These are phyloP conservation scores for Drosophila parvula DNA, from an alignment of 1,140 invertebrate species.

Conservation along the genomic window DNA sequence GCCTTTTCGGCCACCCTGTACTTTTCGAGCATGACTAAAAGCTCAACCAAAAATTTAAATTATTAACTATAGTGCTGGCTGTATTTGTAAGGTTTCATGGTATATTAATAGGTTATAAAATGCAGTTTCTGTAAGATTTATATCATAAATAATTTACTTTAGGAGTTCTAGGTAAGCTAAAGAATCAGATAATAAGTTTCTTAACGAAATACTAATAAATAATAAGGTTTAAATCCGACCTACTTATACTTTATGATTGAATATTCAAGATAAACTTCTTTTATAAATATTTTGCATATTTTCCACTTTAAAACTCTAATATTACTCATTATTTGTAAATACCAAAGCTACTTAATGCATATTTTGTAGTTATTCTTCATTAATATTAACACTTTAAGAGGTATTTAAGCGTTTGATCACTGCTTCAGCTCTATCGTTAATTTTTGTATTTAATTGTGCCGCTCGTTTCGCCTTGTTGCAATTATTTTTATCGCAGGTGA, in stretches of 20 bases:
- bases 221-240: background rate
- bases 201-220: background rate
- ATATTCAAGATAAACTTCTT: background rate
- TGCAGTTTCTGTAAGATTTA: background rate
- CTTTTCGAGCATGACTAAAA: slow-evolving; percentile 12
- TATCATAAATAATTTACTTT: background rate
- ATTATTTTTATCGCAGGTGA: slow-evolving; percentile 67
- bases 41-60: background rate
- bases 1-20: slow-evolving; percentile 28
- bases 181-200: background rate
- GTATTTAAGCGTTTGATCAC: slow-evolving; percentile 14
- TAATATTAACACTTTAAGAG: background rate
- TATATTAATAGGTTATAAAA: no score
- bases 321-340: background rate
- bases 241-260: background rate
- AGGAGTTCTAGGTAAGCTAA: background rate
- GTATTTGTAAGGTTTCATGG: background rate
- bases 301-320: no score
- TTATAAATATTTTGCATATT: background rate
- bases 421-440: background rate
- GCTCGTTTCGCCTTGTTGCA: slow-evolving; percentile 34
- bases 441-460: slow-evolving; percentile 38
- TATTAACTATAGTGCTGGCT: no score
- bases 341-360: background rate
- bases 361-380: background rate